Percentiles rank a stretch among this genome's conserved stretches.
phyloP scores from a whole-genome alignment of 2,888 invertebrate genomes.

The Sycophila texana region DNA sequence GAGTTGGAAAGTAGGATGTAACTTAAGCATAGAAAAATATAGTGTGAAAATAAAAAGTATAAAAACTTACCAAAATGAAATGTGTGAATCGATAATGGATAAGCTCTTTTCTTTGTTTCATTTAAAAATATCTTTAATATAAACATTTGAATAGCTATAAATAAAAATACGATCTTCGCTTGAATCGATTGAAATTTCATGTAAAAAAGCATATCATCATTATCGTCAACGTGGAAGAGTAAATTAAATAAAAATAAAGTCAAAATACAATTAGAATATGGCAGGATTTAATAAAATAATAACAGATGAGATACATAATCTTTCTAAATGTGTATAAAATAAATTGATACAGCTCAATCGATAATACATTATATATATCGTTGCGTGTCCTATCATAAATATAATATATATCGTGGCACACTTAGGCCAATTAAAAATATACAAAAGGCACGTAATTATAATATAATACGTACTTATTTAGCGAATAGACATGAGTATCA shows the following conservation, averaged over 20 bases:
- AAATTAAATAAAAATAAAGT: constrained; percentile 39
- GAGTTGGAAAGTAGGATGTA: neutral
- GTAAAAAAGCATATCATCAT: neutral
- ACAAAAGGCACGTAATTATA: constrained; percentile 59
- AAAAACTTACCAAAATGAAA: constrained; percentile 44
- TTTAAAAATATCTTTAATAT: neutral
- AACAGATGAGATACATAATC: constrained; percentile 59
- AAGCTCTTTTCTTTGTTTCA: constrained; percentile 8
- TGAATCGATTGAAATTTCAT: too few species aligned
- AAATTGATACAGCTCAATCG: constrained; percentile 59
- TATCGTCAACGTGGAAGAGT: neutral
- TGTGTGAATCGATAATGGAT: neutral
- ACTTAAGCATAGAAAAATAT: neutral
- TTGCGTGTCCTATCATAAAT: constrained; percentile 55
- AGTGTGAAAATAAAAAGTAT: constrained; percentile 1
- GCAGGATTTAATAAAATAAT: constrained; percentile 64
- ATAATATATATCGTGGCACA: constrained; percentile 54
- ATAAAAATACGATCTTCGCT: constrained; percentile 6
- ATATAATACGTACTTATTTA: constrained; percentile 56
- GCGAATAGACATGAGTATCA: constrained; percentile 53
- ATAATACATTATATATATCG: constrained; percentile 52
- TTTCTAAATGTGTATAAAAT: constrained; percentile 60
- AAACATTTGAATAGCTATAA: neutral
- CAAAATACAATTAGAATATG: constrained; percentile 57
- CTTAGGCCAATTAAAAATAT: constrained; percentile 59